phyloP scores from a whole-genome alignment of 2,888 invertebrate genomes.

The Nemoura dubitans region DNA sequence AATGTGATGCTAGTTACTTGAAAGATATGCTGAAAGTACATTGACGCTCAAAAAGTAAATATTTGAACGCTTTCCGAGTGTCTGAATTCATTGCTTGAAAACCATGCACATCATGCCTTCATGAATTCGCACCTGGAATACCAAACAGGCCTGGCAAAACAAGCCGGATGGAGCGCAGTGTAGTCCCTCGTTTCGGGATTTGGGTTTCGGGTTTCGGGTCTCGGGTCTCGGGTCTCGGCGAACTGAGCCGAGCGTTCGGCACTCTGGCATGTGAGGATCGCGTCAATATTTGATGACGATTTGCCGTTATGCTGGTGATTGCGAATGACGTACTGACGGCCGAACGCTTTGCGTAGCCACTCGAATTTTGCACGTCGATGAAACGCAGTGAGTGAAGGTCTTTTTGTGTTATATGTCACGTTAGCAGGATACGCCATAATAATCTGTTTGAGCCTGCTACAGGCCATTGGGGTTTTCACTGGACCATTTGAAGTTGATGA shows the following conservation, averaged over 20 bases:
- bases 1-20: background rate
- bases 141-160: background rate
- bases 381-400: background rate
- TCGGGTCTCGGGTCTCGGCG: too few relatives aligned
- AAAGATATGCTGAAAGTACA: background rate
- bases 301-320: background rate
- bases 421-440: too few relatives aligned
- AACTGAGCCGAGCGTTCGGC: background rate
- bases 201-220: too few relatives aligned
- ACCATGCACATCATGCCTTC: background rate
- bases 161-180: background rate
- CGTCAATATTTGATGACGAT: background rate
- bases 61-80: background rate
- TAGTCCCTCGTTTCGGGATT: background rate
- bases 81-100: background rate
- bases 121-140: background rate
- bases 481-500: too few relatives aligned
- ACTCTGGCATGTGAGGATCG: background rate
- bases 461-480: too few relatives aligned
- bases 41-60: background rate
- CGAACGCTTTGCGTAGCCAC: background rate
- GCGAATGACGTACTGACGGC: background rate
- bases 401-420: too few relatives aligned
- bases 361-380: background rate
- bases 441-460: too few relatives aligned